These are phyloP conservation scores for Actinemys pallida DNA, from an alignment of 2,113 vertebrate species.

Conservation along the genomic window DNA sequence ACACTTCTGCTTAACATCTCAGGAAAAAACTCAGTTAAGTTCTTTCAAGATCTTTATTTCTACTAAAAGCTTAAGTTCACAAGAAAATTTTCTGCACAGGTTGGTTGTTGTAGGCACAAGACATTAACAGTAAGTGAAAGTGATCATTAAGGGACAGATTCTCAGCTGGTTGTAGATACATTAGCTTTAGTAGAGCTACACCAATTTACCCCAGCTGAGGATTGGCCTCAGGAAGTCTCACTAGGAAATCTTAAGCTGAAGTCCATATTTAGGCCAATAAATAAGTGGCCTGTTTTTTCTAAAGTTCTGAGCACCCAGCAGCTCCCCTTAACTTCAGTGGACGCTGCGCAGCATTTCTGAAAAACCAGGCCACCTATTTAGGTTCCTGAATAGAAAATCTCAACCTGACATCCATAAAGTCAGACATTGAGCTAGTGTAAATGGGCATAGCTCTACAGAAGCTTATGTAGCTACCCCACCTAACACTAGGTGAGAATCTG, in stretches of 20 bases:
- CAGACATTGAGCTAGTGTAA: no score
- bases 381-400: no score
- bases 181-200: not conserved
- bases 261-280: not conserved
- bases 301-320: no score
- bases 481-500: no score
- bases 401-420: no score
- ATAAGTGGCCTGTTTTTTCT: no score
- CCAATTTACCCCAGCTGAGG: not conserved
- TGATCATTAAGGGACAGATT: not conserved
- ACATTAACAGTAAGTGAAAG: not conserved
- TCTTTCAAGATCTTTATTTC: not conserved
- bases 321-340: no score
- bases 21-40: not conserved
- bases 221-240: not conserved
- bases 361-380: no score
- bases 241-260: not conserved
- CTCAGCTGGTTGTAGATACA: not conserved
- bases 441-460: no score
- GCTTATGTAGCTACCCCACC: no score
- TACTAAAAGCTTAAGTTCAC: not conserved
- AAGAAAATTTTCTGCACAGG: not conserved
- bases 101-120: not conserved
- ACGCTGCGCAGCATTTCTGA: no score
- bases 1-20: not conserved